Evolutionary conservation across 2,113 vertebrate species (phyloP).

Genomic region (Speoplatyrhinus poulsoni): DNA sequence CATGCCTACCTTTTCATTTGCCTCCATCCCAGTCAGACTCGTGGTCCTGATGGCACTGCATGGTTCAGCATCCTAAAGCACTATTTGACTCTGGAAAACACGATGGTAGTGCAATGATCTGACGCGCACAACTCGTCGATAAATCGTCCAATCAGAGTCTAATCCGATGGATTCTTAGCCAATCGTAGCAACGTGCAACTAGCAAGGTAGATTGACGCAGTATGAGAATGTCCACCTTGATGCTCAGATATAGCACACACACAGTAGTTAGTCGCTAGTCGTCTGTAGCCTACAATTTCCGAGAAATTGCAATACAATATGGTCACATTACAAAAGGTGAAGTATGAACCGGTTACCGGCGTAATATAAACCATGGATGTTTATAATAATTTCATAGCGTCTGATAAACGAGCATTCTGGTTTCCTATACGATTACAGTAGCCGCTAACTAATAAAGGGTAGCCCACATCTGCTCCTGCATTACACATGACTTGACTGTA

Average conservation of each 20-base stretch:
- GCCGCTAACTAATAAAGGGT: no score
- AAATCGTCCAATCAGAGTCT: constrained; percentile 64
- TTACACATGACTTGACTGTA: no score
- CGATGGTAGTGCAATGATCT: constrained; percentile 49
- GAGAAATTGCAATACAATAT: no score
- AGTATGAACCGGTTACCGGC: no score
- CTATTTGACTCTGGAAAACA: constrained; percentile 50
- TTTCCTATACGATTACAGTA: no score
- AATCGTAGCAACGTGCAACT: constrained; percentile 53
- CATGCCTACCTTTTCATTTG: constrained; percentile 60
- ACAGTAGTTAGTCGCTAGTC: not conserved
- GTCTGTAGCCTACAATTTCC: not conserved
- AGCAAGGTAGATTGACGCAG: constrained; percentile 79
- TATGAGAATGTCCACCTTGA: constrained; percentile 52
- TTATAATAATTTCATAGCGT: no score
- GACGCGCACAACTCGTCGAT: constrained; percentile 50
- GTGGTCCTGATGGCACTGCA: constrained; percentile 64
- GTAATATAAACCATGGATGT: no score
- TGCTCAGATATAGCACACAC: not conserved
- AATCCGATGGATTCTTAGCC: constrained; percentile 45
- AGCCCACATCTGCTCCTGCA: no score
- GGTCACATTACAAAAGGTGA: no score
- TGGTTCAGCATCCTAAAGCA: constrained; percentile 65
- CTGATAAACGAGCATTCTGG: no score
- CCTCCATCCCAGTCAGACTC: constrained; percentile 65